A percentile compares a stretch with the other conserved stretches of the same genome.
phyloP scores from a whole-genome alignment of 2,113 vertebrate genomes.

The Esox niger region DNA sequence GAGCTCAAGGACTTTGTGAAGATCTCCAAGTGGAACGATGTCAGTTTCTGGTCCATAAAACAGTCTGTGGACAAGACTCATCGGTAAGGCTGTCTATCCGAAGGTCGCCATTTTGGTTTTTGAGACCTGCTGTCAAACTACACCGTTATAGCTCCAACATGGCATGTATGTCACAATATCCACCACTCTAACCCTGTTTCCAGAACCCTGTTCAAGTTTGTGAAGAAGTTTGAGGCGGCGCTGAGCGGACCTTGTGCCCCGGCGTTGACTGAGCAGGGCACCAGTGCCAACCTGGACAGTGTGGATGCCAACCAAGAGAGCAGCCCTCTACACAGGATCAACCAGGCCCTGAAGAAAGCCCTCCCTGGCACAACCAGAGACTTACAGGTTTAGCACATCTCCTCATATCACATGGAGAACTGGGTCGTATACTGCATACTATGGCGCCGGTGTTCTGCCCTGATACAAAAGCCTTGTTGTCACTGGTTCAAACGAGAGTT shows the following conservation, averaged over 20 bases:
- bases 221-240: slow-evolving; percentile 87
- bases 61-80: slow-evolving; percentile 97
- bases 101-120: not conserved
- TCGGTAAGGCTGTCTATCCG: slow-evolving; percentile 70
- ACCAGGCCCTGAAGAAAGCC: slow-evolving; percentile 66
- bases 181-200: slow-evolving; percentile 2
- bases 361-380: slow-evolving; percentile 66
- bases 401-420: not conserved
- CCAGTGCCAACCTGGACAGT: slow-evolving; percentile 68
- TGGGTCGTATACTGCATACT: not conserved
- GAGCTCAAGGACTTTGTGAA: slow-evolving; percentile 98
- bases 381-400: slow-evolving; percentile 55
- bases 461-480: no score
- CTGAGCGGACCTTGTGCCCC: slow-evolving; percentile 78
- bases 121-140: not conserved
- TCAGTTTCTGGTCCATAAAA: slow-evolving; percentile 97
- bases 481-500: not conserved
- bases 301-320: slow-evolving; percentile 65
- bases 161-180: not conserved
- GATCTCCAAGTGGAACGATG: slow-evolving; percentile 96
- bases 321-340: slow-evolving; percentile 76
- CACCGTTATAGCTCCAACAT: not conserved
- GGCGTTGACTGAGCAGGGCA: slow-evolving; percentile 80
- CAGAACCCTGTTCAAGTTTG: slow-evolving; percentile 95
- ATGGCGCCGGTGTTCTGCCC: no score